Evolutionary conservation across 2,888 invertebrate species (phyloP), one percentile per base, ranked within the genome.

Genomic region (Drosophila eohydei): DNA sequence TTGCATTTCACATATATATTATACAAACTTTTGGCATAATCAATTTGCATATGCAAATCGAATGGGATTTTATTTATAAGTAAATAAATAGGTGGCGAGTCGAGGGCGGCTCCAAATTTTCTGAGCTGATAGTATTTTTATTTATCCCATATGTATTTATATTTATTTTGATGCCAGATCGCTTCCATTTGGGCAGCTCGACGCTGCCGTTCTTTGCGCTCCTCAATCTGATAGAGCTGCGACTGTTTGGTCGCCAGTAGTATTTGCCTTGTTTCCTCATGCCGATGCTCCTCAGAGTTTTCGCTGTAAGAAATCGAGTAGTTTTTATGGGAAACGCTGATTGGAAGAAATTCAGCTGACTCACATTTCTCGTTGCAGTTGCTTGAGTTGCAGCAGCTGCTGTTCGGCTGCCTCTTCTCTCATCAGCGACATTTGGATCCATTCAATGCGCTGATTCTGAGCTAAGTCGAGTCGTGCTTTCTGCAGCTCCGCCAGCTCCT

Each of bases 161-260:
- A 38, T 46, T 14, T 11, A 2, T 38, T 28, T 12, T 67, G 34
- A 16, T 26, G 76, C 84, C 81, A 79, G 5, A 71, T 56, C n/a
- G 70, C 28, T 9, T 88, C 72, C 8, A 80, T 44, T 30, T 75
- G 66, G 6, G 70, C 73, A 8, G 80, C 83, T 1, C 58, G 58
- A 0, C 62, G 78, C 0, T 61, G 67, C 6, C 65, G 14, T 0
- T 59, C 62, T 52, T 71, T 72, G 11, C 72, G 70, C 46, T 90
- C 81, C 41, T 81, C 79, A 16, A 86, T 90, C 60, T 86, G 86
- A 54, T 81, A 62, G 6, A 90, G 72, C 5, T 86, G 86, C 2
- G 81, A 77, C 30, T 64, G 71, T 4, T 90, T 86, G 14, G 77
- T 74, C 2, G 74, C 77, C 52, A 81, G n/a, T 0, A 86, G 74